Evolutionary conservation across 2,888 invertebrate genomes (phyloP), one percentile per base, ranked within the genome.

Genomic region (Callyntrura guangdongensis): DNA sequence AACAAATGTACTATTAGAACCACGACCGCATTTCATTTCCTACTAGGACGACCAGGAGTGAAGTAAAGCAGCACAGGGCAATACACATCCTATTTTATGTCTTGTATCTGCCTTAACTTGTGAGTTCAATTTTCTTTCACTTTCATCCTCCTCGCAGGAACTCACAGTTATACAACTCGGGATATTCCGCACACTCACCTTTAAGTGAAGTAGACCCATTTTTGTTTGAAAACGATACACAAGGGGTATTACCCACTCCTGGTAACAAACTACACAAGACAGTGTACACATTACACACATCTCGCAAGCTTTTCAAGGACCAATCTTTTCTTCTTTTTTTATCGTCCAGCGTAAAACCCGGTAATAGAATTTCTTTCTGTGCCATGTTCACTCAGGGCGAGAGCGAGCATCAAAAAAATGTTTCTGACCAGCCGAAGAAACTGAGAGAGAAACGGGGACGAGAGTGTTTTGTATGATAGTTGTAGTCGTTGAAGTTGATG

Each of bases 11-110:
- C 8, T 53, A 77, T 4, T 53, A 20, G 0, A 14, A 49, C 77
- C 74, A 77, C 45, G 77, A 86, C 86, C 86, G 36, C 86, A 86
- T 86, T 86, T 86, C 85, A 85, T 72, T 72, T 72, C 74, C 59
- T 59, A 74, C 53, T 27, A 17, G 36, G 27, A 17, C 59, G 67
- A 27, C 67, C 61, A 22, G 9, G 22, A 17, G 27, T 14, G 27
- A n/a, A 36, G 25, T 69, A 64, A n/a, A 14, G 67, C 27, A 27
- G 67, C 27, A 77, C n/a, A 2, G 6, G 36, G 36, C 36, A 36
- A 36, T 36, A 36, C 36, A 47, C 20, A 22, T 77, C 53, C 74
- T 49, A 77, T 45, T 49, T 77, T 69, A 69, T 11, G 20, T 36
- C 8, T 69, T 36, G 67, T 36, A 69, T 27, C n/a, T 22, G 14